Evolutionary conservation across 1,140 invertebrate genomes (phyloP), one percentile per base, ranked within the genome.

Genomic region (Solen grandis): DNA sequence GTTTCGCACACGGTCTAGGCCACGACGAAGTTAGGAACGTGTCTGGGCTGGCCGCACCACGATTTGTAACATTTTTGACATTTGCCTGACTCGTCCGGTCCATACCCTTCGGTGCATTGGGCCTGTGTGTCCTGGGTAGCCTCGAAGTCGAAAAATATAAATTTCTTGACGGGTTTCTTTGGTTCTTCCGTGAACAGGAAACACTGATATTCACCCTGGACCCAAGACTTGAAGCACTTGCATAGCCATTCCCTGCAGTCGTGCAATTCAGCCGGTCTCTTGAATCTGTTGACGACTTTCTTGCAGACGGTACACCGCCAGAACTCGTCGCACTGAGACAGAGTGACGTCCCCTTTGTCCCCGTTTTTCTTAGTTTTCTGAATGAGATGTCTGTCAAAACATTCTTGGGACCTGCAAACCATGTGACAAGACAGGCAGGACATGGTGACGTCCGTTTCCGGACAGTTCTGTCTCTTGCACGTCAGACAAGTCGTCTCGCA

Each of bases 271-370:
- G 41, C 19, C 41, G 41, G 41, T 19, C 72, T 46, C 36, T 75
- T 46, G 14, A 29, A 10, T 33, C 0, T 46, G 2, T 35, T 75
- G 10, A 60, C 4, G 4, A 75, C 72, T 75, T 75, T 75, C n/a
- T 62, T 35, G 33, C 52, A 73, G 2, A 22, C 25, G 19, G 70
- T 22, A 27, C 55, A 73, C 27, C 36, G 27, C 70, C 70, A 73
- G 2, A 27, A 60, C 41, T 41, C 59, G 4, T 75, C 38, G 27
- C 52, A 63, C 27, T 62, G 2, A 3, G 57, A 50, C 22, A 36
- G n/a, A 2, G 29, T 27, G 1, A n/a, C 33, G 31, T 5, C 0
- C 25, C 29, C 19, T 59, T 46, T 73, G 70, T 41, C 36, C 2
- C 25, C 55, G 33, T 46, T 46, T 46, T 46, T 46, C 41, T 46